Percentiles rank a stretch among this genome's conserved stretches.
These are phyloP conservation scores for Drosophila hydei DNA, from an alignment of 1,140 invertebrate genomes.

Conservation along the genomic window DNA sequence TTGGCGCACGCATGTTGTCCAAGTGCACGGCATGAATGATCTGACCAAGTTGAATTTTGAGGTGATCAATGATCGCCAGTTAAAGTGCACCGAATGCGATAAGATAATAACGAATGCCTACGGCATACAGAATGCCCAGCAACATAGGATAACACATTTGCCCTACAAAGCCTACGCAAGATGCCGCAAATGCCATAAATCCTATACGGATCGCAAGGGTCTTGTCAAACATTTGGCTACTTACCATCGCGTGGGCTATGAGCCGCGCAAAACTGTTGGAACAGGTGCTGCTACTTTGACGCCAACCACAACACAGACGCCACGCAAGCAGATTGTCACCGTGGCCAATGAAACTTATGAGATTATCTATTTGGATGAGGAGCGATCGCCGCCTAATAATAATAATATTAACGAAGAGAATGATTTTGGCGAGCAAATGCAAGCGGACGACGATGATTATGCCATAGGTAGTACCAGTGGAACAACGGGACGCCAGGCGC, in stretches of 20 bases:
- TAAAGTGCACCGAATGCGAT: slow-evolving; percentile 72
- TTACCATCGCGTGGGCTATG: slow-evolving; percentile 63
- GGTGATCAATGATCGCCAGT: slow-evolving; percentile 67
- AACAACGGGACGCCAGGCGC: background rate
- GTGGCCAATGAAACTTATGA: slow-evolving; percentile 72
- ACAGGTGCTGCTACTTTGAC: background rate
- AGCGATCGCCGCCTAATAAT: slow-evolving; percentile 29
- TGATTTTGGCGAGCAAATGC: slow-evolving; percentile 73
- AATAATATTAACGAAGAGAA: slow-evolving; percentile 61
- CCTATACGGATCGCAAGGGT: slow-evolving; percentile 77
- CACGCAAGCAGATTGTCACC: slow-evolving; percentile 66
- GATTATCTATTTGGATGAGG: slow-evolving; percentile 74
- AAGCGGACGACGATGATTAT: slow-evolving; percentile 66
- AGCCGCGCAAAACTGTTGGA: slow-evolving; percentile 24
- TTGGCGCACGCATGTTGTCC: slow-evolving; percentile 74
- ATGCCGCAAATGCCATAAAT: slow-evolving; percentile 73
- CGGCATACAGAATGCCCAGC: slow-evolving; percentile 80
- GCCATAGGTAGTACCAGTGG: slow-evolving; percentile 1
- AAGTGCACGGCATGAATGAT: slow-evolving; percentile 71
- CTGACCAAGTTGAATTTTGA: slow-evolving; percentile 69
- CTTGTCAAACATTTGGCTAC: slow-evolving; percentile 75
- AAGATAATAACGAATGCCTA: slow-evolving; percentile 81
- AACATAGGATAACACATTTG: slow-evolving; percentile 76
- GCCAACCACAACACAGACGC: slow-evolving; percentile 20
- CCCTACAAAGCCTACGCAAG: slow-evolving; percentile 73